Evolutionary conservation across 2,113 vertebrate species (phyloP).

Genomic region (Tetraodon nigroviridis): DNA sequence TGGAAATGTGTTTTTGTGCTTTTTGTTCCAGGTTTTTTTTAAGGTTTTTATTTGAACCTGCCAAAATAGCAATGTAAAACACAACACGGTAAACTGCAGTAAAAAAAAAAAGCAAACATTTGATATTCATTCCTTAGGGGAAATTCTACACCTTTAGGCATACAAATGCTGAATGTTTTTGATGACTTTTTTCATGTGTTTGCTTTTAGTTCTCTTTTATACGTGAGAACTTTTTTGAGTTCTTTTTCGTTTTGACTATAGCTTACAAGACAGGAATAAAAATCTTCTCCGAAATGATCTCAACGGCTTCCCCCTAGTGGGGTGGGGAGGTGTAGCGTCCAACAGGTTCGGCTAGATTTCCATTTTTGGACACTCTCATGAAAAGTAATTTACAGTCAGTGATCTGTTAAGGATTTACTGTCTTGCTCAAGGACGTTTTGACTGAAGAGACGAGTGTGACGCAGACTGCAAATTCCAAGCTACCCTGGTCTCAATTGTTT

Average conservation of each 20-base stretch:
- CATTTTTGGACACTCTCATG: conserved; percentile 27
- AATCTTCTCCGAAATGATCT: conserved; percentile 32
- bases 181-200: conserved; percentile 5
- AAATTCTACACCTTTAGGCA: conserved; percentile 43
- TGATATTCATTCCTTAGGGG: conserved; percentile 49
- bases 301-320: conserved; percentile 61
- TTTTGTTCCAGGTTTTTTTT: conserved; percentile 4
- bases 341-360: conserved; percentile 29
- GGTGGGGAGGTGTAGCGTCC: conserved; percentile 1
- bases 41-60: conserved; percentile 25
- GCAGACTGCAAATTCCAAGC: conserved; percentile 30
- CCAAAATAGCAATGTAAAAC: conserved; percentile 28
- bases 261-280: conserved; percentile 39
- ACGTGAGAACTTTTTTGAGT: conserved; percentile 33
- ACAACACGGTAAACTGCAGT: conserved; percentile 26
- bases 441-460: conserved; percentile 24
- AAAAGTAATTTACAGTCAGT: conserved; percentile 32
- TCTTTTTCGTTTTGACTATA: conserved; percentile 43
- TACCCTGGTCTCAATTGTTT: conserved; percentile 15
- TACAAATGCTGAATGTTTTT: conserved; percentile 31
- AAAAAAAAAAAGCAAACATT: no score
- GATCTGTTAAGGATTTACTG: conserved; percentile 46
- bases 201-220: conserved; percentile 24
- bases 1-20: conserved; percentile 16
- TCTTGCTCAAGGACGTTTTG: conserved; percentile 51